A percentile compares a stretch with the other conserved stretches of the same genome.
phyloP scores from a whole-genome alignment of 2,797 vertebrate genomes.

The Myotis pilosus region DNA sequence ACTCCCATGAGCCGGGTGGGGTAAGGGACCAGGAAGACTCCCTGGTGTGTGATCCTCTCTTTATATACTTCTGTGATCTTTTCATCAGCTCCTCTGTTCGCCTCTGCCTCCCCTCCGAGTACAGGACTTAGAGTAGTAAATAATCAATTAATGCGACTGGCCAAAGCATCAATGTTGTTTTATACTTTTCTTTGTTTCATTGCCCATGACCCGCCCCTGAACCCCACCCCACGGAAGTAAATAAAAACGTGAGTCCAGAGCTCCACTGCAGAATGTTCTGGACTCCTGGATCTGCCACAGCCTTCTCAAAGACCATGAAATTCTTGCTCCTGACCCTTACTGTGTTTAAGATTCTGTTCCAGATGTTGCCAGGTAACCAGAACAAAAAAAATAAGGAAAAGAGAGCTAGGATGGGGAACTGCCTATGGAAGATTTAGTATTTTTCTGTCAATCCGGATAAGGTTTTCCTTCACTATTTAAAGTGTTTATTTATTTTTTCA shows the following conservation, averaged over 20 bases:
- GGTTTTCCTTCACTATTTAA: background rate
- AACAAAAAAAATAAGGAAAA: background rate
- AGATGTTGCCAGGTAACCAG: slow-evolving; percentile 58
- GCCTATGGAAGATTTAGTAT: background rate
- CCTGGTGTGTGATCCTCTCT: background rate
- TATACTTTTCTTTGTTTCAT: background rate
- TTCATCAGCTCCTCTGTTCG: background rate
- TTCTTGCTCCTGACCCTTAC: slow-evolving; percentile 44
- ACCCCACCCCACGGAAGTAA: background rate
- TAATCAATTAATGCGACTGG: background rate
- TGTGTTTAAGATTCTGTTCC: slow-evolving; percentile 53
- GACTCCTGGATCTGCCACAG: slow-evolving; percentile 3
- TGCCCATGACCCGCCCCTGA: background rate
- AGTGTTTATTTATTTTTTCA: background rate
- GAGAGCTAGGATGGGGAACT: background rate
- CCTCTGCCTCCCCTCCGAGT: background rate
- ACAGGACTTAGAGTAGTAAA: background rate
- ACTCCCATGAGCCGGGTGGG: too few species aligned
- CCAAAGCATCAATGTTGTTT: background rate
- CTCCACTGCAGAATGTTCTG: background rate
- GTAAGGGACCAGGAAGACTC: background rate
- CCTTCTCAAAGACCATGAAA: slow-evolving; percentile 49
- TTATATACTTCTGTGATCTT: background rate
- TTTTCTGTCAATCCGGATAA: background rate
- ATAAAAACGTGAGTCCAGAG: slow-evolving; percentile 56